Percentiles rank a stretch among this genome's conserved stretches.
These are phyloP conservation scores for Maconellicoccus hirsutus DNA, from an alignment of 1,140 invertebrate genomes.

Conservation along the genomic window DNA sequence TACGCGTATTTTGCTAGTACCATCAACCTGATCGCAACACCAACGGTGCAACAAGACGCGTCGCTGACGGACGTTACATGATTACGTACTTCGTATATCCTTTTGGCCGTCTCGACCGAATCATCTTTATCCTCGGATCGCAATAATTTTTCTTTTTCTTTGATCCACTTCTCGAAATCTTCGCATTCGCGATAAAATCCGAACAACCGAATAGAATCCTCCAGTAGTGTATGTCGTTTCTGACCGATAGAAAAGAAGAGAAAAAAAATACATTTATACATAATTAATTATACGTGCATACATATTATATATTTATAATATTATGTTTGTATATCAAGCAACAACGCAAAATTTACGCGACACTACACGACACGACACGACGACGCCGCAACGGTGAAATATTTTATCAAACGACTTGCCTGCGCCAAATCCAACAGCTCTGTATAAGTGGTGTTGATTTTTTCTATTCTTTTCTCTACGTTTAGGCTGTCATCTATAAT, in stretches of 20 bases:
- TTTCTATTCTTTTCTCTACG: constrained; percentile 67
- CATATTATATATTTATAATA: no score
- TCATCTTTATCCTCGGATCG: constrained; percentile 70
- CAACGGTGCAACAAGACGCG: no score
- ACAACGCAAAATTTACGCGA: no score
- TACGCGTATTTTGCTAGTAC: no score
- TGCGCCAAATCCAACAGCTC: constrained; percentile 67
- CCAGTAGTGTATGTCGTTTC: constrained; percentile 65
- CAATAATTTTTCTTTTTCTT: constrained; percentile 84
- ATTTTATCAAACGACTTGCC: constrained; percentile 24
- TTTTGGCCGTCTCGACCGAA: constrained; percentile 84
- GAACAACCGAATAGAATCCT: constrained; percentile 86
- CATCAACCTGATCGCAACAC: no score
- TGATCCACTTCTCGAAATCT: constrained; percentile 95
- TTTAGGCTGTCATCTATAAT: constrained; percentile 51
- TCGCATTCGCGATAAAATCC: constrained; percentile 95
- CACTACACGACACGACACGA: no score
- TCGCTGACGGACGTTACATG: no score
- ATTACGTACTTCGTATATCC: constrained; percentile 85
- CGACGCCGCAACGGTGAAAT: no score
- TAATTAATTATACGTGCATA: no score
- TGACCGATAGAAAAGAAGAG: constrained; percentile 27
- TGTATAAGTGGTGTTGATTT: constrained; percentile 66
- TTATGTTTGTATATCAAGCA: no score
- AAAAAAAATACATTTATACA: no score